phyloP scores from a whole-genome alignment of 2,797 vertebrate species.

The Phaenicophaeus curvirostris region DNA sequence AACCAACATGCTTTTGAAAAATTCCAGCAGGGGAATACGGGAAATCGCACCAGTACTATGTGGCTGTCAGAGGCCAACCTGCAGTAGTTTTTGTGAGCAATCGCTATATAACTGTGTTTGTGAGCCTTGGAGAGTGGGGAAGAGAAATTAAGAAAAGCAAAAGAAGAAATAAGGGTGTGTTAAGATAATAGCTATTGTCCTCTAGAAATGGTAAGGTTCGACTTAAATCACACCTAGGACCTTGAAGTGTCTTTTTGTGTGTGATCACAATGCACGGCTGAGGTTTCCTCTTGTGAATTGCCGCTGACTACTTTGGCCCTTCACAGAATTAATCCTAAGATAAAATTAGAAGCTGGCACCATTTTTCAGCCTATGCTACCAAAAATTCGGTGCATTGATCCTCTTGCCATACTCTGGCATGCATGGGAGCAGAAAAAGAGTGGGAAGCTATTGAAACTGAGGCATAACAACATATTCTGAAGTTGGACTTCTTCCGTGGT shows the following conservation, averaged over 20 bases:
- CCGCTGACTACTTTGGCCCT: background rate
- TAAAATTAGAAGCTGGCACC: conserved; percentile 45
- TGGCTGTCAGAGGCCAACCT: background rate
- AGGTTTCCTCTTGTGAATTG: background rate
- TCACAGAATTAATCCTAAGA: conserved; percentile 21
- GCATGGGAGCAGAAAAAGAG: background rate
- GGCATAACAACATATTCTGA: background rate
- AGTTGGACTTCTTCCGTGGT: background rate
- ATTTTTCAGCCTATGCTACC: conserved; percentile 2
- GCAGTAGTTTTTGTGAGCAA: background rate
- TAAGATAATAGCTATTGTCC: background rate
- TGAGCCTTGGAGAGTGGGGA: background rate
- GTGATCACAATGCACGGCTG: background rate
- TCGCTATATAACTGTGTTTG: background rate
- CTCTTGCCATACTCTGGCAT: background rate
- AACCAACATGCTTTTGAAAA: background rate
- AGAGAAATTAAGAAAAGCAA: background rate
- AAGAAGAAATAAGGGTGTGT: background rate
- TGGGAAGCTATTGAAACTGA: conserved; percentile 8
- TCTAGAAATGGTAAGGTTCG: background rate
- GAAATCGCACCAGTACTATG: fast-evolving
- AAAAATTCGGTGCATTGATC: conserved; percentile 44
- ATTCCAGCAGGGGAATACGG: background rate
- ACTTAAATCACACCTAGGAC: background rate
- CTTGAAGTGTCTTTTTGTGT: background rate